Percentiles rank a stretch among this genome's conserved stretches.
Evolutionary conservation across 1,140 invertebrate species (phyloP).

Genomic region (Temnothorax nylanderi): DNA sequence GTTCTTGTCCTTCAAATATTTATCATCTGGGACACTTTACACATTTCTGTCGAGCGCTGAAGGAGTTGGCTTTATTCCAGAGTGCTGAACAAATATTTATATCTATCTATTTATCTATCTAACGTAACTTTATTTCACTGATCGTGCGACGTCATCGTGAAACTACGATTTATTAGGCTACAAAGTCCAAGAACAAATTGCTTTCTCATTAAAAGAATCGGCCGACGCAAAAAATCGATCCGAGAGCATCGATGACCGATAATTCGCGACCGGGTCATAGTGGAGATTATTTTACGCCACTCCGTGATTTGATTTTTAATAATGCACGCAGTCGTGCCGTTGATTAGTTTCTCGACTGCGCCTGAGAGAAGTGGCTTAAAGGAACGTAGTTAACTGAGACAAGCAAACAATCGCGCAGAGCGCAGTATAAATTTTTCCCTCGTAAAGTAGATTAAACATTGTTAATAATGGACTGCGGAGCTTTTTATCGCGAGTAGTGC

Average conservation of each 20-base stretch:
- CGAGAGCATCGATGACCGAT: conserved; percentile 9
- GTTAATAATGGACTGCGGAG: conserved; percentile 17
- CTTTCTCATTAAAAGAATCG: conserved; percentile 1
- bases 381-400: conserved; percentile 32
- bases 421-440: neutral
- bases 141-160: neutral
- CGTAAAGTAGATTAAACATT: conserved; percentile 38
- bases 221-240: neutral
- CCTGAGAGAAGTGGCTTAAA: neutral
- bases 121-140: conserved; percentile 11
- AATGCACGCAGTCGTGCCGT: conserved; percentile 2
- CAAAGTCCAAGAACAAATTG: conserved; percentile 51
- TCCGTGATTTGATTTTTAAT: conserved; percentile 42
- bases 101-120: conserved; percentile 16
- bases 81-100: conserved; percentile 23
- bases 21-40: conserved; percentile 13
- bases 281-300: conserved; percentile 19
- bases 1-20: conserved; percentile 13
- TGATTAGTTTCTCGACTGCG: conserved; percentile 13
- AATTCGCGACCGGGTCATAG: conserved; percentile 37
- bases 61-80: conserved; percentile 25
- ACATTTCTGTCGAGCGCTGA: neutral
- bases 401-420: conserved; percentile 6
- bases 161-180: conserved; percentile 8
- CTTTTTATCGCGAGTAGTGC: conserved; percentile 1